A percentile compares a stretch with the other conserved stretches of the same genome.
Evolutionary conservation across 2,113 vertebrate species (phyloP).

Genomic region (Donacobius atricapilla): DNA sequence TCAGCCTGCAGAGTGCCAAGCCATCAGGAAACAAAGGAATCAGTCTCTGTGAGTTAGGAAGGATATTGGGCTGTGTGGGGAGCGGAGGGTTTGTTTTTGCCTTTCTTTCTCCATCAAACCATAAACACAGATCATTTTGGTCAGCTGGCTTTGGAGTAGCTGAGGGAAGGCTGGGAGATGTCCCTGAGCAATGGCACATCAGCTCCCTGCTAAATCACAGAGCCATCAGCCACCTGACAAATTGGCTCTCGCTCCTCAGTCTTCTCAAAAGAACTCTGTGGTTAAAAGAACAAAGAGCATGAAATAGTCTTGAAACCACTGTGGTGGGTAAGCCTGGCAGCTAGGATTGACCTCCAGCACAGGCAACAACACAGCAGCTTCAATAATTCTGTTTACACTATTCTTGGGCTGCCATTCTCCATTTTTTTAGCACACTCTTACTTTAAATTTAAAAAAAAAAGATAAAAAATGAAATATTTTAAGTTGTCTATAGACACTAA

Average conservation of each 20-base stretch:
- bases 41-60: not conserved
- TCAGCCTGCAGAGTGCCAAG: not conserved
- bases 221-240: not conserved
- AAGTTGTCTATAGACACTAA: constrained; percentile 5
- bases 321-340: not conserved
- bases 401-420: not conserved
- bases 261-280: not conserved
- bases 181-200: not conserved
- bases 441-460: not conserved
- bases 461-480: not conserved
- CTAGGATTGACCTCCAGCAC: not conserved
- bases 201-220: constrained; percentile 1
- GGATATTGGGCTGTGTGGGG: not conserved
- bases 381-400: not conserved
- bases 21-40: not conserved
- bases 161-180: not conserved
- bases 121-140: constrained; percentile 1
- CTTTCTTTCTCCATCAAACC: not conserved
- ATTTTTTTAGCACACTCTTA: not conserved
- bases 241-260: not conserved
- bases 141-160: not conserved
- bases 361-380: not conserved
- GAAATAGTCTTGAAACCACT: not conserved
- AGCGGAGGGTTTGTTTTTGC: not conserved
- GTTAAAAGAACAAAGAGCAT: constrained; percentile 24